These are phyloP conservation scores for Lutraria rhynchaena DNA, from an alignment of 1,140 invertebrate species.

Conservation along the genomic window DNA sequence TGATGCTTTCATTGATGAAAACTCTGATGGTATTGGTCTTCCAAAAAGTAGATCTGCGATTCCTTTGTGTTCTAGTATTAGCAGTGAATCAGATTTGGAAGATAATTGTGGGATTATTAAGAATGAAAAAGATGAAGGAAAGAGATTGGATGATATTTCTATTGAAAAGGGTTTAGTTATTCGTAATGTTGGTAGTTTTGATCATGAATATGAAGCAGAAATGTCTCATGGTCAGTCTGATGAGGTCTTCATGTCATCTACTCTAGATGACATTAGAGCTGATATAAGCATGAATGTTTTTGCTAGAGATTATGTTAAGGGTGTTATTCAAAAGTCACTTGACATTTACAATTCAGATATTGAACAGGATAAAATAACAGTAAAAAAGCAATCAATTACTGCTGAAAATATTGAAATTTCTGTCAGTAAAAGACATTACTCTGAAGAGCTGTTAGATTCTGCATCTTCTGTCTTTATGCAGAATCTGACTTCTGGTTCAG, in stretches of 20 bases:
- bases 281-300: constrained; percentile 30
- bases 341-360: constrained; percentile 25
- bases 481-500: constrained; percentile 22
- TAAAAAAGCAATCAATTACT: constrained; percentile 14
- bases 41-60: too few relatives aligned
- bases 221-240: background rate
- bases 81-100: too few relatives aligned
- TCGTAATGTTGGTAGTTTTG: background rate
- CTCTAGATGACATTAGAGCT: background rate
- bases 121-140: too few relatives aligned
- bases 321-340: constrained; percentile 26
- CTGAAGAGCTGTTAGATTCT: constrained; percentile 30
- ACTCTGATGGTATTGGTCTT: too few relatives aligned
- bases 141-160: too few relatives aligned
- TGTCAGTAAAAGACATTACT: constrained; percentile 33
- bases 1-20: too few relatives aligned
- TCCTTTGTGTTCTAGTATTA: too few relatives aligned
- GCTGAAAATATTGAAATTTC: constrained; percentile 38
- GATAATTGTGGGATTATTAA: too few relatives aligned
- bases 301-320: constrained; percentile 50
- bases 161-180: background rate
- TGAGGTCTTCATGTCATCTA: constrained; percentile 40
- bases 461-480: constrained; percentile 5
- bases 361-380: constrained; percentile 22
- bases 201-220: background rate